Percentiles rank a stretch among this genome's conserved stretches.
phyloP scores from a whole-genome alignment of 2,888 invertebrate genomes.

The Ectemnius cavifrons region DNA sequence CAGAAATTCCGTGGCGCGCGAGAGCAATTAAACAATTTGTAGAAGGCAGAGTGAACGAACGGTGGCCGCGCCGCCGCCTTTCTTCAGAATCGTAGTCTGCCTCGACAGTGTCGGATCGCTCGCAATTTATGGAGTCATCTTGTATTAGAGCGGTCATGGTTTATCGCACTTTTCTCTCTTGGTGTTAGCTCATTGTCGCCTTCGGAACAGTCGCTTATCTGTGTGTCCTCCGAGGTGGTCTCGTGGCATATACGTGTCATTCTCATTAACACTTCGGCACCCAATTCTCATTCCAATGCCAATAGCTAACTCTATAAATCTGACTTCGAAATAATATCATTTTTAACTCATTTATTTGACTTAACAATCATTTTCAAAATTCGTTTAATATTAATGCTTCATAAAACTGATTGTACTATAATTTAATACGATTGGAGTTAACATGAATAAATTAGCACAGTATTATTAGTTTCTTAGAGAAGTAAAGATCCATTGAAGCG shows the following conservation, averaged over 20 bases:
- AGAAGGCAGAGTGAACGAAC: slow-evolving; percentile 49
- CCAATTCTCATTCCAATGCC: too few species aligned
- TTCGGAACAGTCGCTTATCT: slow-evolving; percentile 33
- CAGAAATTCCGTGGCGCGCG: slow-evolving; percentile 58
- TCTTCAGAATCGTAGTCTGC: slow-evolving; percentile 50
- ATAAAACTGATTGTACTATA: too few species aligned
- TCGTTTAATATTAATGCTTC: too few species aligned
- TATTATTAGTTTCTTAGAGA: neutral
- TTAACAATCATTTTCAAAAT: neutral
- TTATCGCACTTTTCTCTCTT: slow-evolving; percentile 21
- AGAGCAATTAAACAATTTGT: slow-evolving; percentile 70
- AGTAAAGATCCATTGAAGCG: neutral
- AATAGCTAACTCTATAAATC: too few species aligned
- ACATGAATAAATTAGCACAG: too few species aligned
- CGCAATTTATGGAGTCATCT: slow-evolving; percentile 32
- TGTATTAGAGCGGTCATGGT: slow-evolving; percentile 9
- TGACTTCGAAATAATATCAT: slow-evolving; percentile 12
- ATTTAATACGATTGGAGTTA: too few species aligned
- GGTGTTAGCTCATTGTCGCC: slow-evolving; percentile 42
- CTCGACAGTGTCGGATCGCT: slow-evolving; percentile 41
- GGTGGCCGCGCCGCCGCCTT: slow-evolving; percentile 48
- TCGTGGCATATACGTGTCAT: slow-evolving; percentile 23
- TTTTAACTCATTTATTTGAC: neutral
- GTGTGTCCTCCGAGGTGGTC: slow-evolving; percentile 10
- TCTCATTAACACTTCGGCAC: neutral